phyloP scores from a whole-genome alignment of 1,140 invertebrate genomes.

The Pseudomyrmex sp. region DNA sequence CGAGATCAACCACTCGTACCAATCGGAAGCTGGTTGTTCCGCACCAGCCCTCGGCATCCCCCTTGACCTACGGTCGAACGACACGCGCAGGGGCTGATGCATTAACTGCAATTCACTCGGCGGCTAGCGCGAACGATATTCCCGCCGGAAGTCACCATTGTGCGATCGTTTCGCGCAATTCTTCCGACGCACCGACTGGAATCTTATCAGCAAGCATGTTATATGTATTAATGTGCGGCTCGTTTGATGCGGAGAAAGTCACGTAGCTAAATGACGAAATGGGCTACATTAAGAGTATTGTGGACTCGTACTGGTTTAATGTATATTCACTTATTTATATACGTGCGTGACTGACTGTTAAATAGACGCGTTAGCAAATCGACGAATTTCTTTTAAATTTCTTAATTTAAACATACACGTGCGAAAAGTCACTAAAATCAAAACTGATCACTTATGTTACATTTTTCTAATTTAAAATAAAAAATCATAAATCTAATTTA shows the following conservation, averaged over 20 bases:
- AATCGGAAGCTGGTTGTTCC: slow-evolving; percentile 80
- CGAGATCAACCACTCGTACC: slow-evolving; percentile 72
- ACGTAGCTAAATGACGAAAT: slow-evolving; percentile 19
- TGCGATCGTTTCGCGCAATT: slow-evolving; percentile 70
- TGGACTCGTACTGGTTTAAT: not conserved
- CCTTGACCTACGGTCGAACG: slow-evolving; percentile 39
- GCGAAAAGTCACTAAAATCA: too few species aligned
- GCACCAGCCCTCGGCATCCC: slow-evolving; percentile 50
- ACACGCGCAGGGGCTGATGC: slow-evolving; percentile 66
- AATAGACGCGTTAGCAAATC: not conserved
- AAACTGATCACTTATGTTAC: too few species aligned
- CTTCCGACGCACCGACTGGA: slow-evolving; percentile 61
- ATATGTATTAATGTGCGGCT: slow-evolving; percentile 46
- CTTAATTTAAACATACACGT: too few species aligned
- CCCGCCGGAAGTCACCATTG: slow-evolving; percentile 74
- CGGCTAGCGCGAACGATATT: slow-evolving; percentile 62
- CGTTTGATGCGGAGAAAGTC: slow-evolving; percentile 47
- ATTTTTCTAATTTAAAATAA: not conserved
- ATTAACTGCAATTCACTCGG: slow-evolving; percentile 77
- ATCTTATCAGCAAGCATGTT: slow-evolving; percentile 48
- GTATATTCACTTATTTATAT: not conserved
- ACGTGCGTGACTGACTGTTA: not conserved
- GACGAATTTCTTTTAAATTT: too few species aligned
- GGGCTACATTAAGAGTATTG: slow-evolving; percentile 17
- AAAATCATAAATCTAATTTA: too few species aligned